These are phyloP conservation scores for Volucella inanis DNA, from an alignment of 2,888 invertebrate species.

Conservation along the genomic window DNA sequence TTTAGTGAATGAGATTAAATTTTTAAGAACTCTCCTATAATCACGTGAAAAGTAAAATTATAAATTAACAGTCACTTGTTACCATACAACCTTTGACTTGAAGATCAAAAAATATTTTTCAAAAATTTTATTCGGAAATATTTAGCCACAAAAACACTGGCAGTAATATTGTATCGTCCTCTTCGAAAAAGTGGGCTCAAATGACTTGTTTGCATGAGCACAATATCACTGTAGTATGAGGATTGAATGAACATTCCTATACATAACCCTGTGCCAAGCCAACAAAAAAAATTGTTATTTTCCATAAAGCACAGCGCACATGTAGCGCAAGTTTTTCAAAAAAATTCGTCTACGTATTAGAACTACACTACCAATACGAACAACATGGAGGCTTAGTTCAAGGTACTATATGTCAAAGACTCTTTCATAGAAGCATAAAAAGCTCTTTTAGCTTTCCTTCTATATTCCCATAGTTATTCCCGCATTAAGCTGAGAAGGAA, in stretches of 20 bases:
- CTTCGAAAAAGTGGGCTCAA: slow-evolving; percentile 44
- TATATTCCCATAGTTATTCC: slow-evolving; percentile 58
- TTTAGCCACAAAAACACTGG: slow-evolving; percentile 27
- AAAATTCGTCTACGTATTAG: slow-evolving; percentile 23
- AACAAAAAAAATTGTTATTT: slow-evolving; percentile 27
- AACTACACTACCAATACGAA: slow-evolving; percentile 44
- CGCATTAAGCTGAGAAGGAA: slow-evolving; percentile 71
- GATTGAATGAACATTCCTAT: slow-evolving; percentile 59
- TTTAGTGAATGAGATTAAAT: no score
- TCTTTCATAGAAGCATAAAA: slow-evolving; percentile 48
- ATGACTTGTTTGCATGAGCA: slow-evolving; percentile 58
- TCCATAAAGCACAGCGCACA: slow-evolving; percentile 55
- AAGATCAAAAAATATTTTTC: no score
- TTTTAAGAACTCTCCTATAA: no score
- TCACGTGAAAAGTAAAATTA: no score
- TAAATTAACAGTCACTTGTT: no score
- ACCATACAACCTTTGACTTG: no score
- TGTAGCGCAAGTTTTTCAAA: slow-evolving; percentile 58
- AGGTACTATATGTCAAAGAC: slow-evolving; percentile 74
- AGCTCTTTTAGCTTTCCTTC: slow-evolving; percentile 55
- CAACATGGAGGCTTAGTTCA: slow-evolving; percentile 72
- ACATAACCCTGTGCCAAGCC: slow-evolving; percentile 25
- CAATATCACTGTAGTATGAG: slow-evolving; percentile 26
- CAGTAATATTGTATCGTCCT: slow-evolving; percentile 28
- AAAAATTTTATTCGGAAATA: no score